Conservation (phyloP, 2,797 vertebrate genomes). For the Pitangus sulphuratus region DNA sequence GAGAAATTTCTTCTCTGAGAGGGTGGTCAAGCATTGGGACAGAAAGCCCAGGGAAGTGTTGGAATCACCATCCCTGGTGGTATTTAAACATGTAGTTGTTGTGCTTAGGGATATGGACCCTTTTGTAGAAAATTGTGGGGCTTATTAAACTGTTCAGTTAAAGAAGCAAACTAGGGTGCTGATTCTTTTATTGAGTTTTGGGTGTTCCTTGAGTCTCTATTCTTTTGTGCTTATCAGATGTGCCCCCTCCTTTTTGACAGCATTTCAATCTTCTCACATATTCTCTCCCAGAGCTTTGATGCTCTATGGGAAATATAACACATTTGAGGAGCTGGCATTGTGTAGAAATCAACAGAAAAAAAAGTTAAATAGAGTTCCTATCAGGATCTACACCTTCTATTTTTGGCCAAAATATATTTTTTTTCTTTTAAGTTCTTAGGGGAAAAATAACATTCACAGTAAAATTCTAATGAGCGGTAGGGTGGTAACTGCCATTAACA, state of each 20-base stretch:
- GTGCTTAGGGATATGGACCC: not conserved
- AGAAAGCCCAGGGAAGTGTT: not conserved
- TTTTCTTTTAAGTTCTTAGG: not conserved
- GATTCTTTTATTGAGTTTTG: not conserved
- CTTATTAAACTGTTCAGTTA: not conserved
- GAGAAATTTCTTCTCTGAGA: not conserved
- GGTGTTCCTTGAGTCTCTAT: not conserved
- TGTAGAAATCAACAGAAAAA: not conserved
- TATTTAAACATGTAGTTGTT: not conserved
- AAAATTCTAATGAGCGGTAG: not conserved
- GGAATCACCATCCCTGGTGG: not conserved
- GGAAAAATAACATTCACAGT: not conserved
- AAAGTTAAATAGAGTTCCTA: not conserved
- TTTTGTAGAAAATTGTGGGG: not conserved
- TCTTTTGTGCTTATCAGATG: not conserved
- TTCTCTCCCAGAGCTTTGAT: not conserved
- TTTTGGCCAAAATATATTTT: not conserved
- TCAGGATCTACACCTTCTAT: not conserved
- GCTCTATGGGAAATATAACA: not conserved
- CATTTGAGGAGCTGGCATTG: not conserved
- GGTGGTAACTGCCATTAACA: not conserved
- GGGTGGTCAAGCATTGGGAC: not conserved
- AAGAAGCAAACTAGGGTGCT: not conserved
- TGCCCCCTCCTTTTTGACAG: not conserved
- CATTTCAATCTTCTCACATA: not conserved